Percentiles rank a stretch among this genome's conserved stretches.
phyloP scores from a whole-genome alignment of 2,113 vertebrate genomes.

The Zootoca vivipara region DNA sequence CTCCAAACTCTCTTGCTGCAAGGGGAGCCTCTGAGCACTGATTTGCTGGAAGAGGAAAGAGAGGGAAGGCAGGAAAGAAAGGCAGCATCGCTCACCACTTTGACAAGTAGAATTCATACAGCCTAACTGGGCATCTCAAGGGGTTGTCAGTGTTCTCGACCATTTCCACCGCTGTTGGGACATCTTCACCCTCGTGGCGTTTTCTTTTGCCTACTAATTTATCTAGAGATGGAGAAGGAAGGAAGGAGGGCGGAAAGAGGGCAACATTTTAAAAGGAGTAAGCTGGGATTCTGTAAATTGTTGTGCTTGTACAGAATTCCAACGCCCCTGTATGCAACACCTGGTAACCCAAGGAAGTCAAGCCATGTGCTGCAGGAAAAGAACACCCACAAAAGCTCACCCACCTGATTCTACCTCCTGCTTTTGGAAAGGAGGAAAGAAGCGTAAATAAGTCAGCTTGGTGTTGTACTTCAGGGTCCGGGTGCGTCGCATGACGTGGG shows the following conservation, averaged over 20 bases:
- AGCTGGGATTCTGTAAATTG: not conserved
- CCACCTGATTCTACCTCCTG: constrained; percentile 79
- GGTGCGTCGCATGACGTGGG: constrained; percentile 92
- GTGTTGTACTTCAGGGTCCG: constrained; percentile 84
- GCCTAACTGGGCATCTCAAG: constrained; percentile 92
- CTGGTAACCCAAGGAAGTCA: too few species aligned
- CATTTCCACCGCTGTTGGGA: constrained; percentile 87
- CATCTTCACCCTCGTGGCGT: constrained; percentile 82
- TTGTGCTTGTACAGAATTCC: too few species aligned
- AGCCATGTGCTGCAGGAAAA: too few species aligned
- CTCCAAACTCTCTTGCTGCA: not conserved
- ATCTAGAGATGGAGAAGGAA: constrained; percentile 68
- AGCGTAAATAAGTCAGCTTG: constrained; percentile 92
- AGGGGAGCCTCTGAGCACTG: not conserved
- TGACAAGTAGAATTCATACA: constrained; percentile 98
- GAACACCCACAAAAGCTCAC: not conserved
- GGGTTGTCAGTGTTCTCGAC: constrained; percentile 93
- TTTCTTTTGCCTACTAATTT: constrained; percentile 86
- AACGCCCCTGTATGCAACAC: too few species aligned
- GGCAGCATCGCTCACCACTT: constrained; percentile 86
- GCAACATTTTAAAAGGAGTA: too few species aligned
- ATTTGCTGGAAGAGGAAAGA: not conserved
- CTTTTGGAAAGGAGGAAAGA: constrained; percentile 88
- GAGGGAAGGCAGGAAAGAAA: not conserved
- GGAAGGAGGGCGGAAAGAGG: not conserved